phyloP scores from a whole-genome alignment of 2,888 invertebrate genomes.

The Sicus ferrugineus region DNA sequence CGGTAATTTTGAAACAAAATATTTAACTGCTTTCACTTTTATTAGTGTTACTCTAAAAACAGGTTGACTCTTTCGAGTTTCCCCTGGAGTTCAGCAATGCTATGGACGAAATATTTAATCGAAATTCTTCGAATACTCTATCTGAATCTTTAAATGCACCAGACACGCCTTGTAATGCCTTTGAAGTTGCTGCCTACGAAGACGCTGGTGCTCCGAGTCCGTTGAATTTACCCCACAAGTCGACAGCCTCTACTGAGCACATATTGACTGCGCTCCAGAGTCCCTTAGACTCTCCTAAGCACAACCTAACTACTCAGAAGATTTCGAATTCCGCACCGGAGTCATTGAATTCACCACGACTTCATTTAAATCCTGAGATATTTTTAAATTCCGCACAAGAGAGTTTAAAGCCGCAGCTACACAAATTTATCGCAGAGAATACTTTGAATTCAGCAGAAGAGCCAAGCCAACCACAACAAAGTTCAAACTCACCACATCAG shows the following conservation, averaged over 20 bases:
- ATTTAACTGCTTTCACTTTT: no score
- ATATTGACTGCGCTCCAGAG: neutral
- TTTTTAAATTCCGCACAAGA: neutral
- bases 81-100: neutral
- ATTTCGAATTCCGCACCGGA: neutral
- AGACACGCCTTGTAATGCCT: neutral
- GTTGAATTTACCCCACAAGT: neutral
- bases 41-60: no score
- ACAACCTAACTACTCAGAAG: neutral
- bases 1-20: no score
- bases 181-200: neutral
- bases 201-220: neutral
- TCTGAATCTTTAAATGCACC: neutral
- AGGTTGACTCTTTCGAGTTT: conserved; percentile 1
- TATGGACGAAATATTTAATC: neutral
- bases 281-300: neutral
- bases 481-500: neutral
- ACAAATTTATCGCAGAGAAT: no score
- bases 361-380: conserved; percentile 2
- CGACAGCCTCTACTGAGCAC: no score
- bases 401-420: neutral
- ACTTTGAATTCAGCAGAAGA: no score
- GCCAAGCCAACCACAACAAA: neutral
- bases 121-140: neutral
- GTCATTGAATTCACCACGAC: neutral